Percentiles rank a stretch among this genome's conserved stretches.
These are phyloP conservation scores for Temnopleurus reevesii DNA, from an alignment of 53 echinoderm and acorn worm genomes.

Conservation along the genomic window DNA sequence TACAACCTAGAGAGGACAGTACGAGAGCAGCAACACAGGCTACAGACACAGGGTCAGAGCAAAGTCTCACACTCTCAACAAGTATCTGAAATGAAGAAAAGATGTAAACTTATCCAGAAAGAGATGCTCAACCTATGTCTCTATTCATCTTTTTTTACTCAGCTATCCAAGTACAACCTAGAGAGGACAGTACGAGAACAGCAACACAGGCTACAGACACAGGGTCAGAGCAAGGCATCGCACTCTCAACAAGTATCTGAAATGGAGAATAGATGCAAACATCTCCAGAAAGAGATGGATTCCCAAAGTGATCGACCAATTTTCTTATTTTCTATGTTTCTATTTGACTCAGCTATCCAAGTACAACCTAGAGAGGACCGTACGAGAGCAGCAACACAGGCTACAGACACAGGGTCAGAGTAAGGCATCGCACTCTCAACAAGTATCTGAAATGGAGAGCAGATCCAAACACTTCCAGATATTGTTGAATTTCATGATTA, in stretches of 20 bases:
- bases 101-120: slow-evolving; percentile 56
- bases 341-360: slow-evolving; percentile 63
- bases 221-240: slow-evolving; percentile 59
- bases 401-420: slow-evolving; percentile 74
- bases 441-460: slow-evolving; percentile 68
- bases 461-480: slow-evolving; percentile 57
- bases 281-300: slow-evolving; percentile 45
- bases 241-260: slow-evolving; percentile 71
- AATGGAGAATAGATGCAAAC: slow-evolving; percentile 64
- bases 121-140: too few species aligned
- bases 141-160: too few species aligned
- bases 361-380: slow-evolving; percentile 80
- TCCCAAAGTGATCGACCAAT: slow-evolving; percentile 58
- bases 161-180: slow-evolving; percentile 82
- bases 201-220: slow-evolving; percentile 77
- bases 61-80: slow-evolving; percentile 66
- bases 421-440: slow-evolving; percentile 63
- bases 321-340: background rate
- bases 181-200: slow-evolving; percentile 84
- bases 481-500: too few species aligned
- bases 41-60: slow-evolving; percentile 74
- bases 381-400: slow-evolving; percentile 80
- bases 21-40: slow-evolving; percentile 77
- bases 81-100: slow-evolving; percentile 65
- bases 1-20: slow-evolving; percentile 83